Conservation (phyloP, 2,888 invertebrate species). For the Podabrus alpinus region DNA sequence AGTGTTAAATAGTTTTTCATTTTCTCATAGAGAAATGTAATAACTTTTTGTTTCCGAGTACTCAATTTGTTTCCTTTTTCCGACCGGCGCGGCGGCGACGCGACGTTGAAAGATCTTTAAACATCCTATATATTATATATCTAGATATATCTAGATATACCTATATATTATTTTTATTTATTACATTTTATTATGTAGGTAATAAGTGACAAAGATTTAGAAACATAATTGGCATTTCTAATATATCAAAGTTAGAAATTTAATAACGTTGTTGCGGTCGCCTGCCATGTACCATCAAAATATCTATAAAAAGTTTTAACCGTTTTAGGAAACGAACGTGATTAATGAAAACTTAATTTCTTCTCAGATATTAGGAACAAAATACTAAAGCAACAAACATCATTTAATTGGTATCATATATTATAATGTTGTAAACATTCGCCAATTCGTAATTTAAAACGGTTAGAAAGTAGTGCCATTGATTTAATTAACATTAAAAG, state of each 20-base stretch:
- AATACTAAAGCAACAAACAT: too few species aligned
- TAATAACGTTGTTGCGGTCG: background rate
- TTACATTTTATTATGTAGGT: too few species aligned
- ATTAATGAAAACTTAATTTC: background rate
- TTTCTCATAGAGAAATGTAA: too few species aligned
- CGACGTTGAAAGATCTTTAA: background rate
- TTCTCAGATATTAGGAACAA: background rate
- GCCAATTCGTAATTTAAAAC: background rate
- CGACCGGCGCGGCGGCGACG: background rate
- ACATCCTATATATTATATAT: too few species aligned
- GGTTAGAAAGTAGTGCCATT: background rate
- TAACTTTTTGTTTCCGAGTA: background rate
- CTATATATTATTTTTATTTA: too few species aligned
- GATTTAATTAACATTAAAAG: background rate
- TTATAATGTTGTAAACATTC: background rate
- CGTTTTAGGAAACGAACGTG: background rate
- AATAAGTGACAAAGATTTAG: background rate
- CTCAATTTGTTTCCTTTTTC: background rate
- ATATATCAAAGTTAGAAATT: background rate
- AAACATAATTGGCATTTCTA: background rate
- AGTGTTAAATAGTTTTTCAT: too few species aligned
- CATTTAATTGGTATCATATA: background rate
- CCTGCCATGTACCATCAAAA: background rate
- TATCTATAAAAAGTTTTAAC: background rate
- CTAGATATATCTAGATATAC: too few species aligned